Evolutionary conservation across 2,888 invertebrate species (phyloP).

Genomic region (Calephelis perditalis): DNA sequence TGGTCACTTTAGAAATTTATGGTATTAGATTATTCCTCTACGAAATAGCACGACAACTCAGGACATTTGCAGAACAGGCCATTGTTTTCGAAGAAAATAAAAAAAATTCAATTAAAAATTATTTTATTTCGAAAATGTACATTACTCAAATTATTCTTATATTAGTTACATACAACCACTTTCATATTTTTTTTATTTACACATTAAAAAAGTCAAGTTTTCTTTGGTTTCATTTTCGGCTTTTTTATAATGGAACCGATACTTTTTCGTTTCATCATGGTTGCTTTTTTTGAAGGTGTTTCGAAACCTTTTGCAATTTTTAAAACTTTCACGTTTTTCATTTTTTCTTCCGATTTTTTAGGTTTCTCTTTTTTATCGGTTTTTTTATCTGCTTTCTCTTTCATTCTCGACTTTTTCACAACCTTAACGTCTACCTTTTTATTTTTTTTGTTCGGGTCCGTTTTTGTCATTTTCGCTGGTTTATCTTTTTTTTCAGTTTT

Average conservation of each 20-base stretch:
- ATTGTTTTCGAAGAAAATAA: constrained; percentile 12
- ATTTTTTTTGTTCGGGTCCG: constrained; percentile 20
- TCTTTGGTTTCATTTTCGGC: constrained; percentile 62
- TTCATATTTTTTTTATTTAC: too few relatives aligned
- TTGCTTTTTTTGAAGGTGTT: constrained; percentile 43
- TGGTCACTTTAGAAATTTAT: too few relatives aligned
- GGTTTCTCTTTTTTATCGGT: constrained; percentile 24
- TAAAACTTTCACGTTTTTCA: constrained; percentile 24
- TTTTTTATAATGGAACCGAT: constrained; percentile 60
- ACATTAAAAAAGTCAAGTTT: not conserved
- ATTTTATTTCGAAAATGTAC: not conserved
- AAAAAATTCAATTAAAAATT: not conserved
- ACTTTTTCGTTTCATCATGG: constrained; percentile 55
- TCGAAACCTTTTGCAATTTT: constrained; percentile 23
- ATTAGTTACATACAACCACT: too few relatives aligned
- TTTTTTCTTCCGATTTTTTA: constrained; percentile 23
- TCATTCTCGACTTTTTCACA: constrained; percentile 19
- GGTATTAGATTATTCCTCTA: too few relatives aligned
- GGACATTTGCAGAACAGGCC: too few relatives aligned
- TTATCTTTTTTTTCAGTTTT: constrained; percentile 36
- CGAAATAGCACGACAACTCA: too few relatives aligned
- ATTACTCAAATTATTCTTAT: too few relatives aligned
- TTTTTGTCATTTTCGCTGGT: constrained; percentile 18
- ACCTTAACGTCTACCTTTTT: constrained; percentile 25
- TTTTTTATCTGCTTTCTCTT: constrained; percentile 20